Evolutionary conservation across 2,888 invertebrate genomes (phyloP), one percentile per base, ranked within the genome.

Genomic region (Cephus pulcher): DNA sequence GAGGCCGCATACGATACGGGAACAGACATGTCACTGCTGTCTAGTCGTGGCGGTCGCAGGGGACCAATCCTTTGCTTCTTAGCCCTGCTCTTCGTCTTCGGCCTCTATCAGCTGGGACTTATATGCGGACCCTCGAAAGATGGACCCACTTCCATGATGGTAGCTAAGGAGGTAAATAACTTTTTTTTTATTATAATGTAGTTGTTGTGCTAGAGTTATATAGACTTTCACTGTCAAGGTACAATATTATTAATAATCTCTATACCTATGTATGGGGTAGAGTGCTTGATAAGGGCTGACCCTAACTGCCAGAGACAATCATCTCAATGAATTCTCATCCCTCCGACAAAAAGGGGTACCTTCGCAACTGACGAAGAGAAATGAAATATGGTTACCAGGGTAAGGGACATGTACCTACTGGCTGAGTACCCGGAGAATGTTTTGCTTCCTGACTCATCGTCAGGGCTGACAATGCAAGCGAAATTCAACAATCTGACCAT

Each of bases 41-140:
- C 91, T 79, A 88, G 87, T 80, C 91, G 92, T 74, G 91, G 92
- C 68, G 88, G 89, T 80, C 91, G 92, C 73, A 90, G 91, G 83
- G 91, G 90, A 78, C 89, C 92, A 80, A 85, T 92, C 78, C 89
- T 91, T 82, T 92, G 90, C 82, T 87, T 92, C 82, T 82, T 90
- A 71, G 89, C 90, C 73, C 86, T 93, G n/a, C 85, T 91, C 78
- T 86, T 91, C 37, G 85, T 92, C 73, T 91, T 92, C 74, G 87
- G 91, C 69, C 89, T 93, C 9, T 90, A 93, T 81, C 92, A 92
- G 80, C 88, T 92, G 71, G 92, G 92, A 70, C 89, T 92, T 76
- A 90, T 93, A 74, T 92, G 92, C 81, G 88, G 87, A 69, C 83
- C 86, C 23, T 82, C 85, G 40, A 91, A 89, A 77, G 87, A 88